These are phyloP conservation scores for Drosophila macrothrix DNA, from an alignment of 2,888 invertebrate genomes.

Conservation along the genomic window DNA sequence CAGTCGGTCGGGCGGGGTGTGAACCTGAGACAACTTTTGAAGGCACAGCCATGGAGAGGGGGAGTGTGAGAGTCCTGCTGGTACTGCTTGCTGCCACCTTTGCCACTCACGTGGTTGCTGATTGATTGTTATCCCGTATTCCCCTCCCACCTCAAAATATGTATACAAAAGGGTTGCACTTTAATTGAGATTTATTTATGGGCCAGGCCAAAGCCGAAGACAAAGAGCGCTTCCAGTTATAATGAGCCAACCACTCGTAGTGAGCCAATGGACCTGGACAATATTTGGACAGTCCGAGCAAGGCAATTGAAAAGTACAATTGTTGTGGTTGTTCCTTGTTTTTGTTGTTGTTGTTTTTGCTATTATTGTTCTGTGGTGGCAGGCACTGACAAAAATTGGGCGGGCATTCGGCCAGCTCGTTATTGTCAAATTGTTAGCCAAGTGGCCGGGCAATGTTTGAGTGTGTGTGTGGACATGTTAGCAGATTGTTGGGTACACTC, in stretches of 20 bases:
- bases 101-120: conserved; percentile 50
- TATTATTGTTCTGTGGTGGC: conserved; percentile 49
- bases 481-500: conserved; percentile 52
- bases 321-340: conserved; percentile 43
- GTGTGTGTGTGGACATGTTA: conserved; percentile 55
- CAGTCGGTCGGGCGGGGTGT: conserved; percentile 53
- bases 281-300: conserved; percentile 70
- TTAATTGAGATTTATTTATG: conserved; percentile 82
- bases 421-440: conserved; percentile 78
- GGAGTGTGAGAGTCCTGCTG: conserved; percentile 28
- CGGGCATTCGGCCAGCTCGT: conserved; percentile 67
- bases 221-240: conserved; percentile 64
- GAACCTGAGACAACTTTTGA: conserved; percentile 55
- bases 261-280: conserved; percentile 54
- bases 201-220: conserved; percentile 43
- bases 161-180: conserved; percentile 69
- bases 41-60: background rate
- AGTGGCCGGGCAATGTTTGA: conserved; percentile 22
- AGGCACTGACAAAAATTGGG: conserved; percentile 68
- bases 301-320: conserved; percentile 74
- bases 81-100: conserved; percentile 27
- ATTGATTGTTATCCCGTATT: conserved; percentile 69
- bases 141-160: background rate
- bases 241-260: conserved; percentile 71
- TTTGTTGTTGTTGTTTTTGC: conserved; percentile 27